Conservation (phyloP, 35 echinoderm and acorn worm species). For the Ptychodera flava region DNA sequence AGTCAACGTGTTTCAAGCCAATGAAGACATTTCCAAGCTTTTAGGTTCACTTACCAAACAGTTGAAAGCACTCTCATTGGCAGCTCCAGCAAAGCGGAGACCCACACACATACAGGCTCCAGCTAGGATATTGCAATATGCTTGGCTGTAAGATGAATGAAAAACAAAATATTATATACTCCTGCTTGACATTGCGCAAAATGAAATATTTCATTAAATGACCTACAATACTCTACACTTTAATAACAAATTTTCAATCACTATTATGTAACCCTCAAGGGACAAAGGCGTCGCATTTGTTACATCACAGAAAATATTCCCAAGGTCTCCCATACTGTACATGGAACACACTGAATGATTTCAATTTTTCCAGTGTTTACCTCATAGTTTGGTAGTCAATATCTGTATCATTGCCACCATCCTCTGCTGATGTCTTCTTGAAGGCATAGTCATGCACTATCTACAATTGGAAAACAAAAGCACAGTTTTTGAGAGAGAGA, state of each 20-base stretch:
- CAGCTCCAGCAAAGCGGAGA: constrained; percentile 85
- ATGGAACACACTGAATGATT: too few relatives aligned
- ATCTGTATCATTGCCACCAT: neutral
- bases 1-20: too few relatives aligned
- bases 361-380: neutral
- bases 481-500: too few relatives aligned
- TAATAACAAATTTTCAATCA: too few relatives aligned
- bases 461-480: too few relatives aligned
- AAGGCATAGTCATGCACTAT: neutral
- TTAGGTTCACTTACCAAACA: constrained; percentile 66
- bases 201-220: too few relatives aligned
- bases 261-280: too few relatives aligned
- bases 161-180: neutral
- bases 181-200: neutral
- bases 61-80: constrained; percentile 71
- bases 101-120: constrained; percentile 90
- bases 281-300: too few relatives aligned
- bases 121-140: constrained; percentile 77
- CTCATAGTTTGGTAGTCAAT: neutral
- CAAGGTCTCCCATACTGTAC: too few relatives aligned
- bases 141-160: constrained; percentile 47
- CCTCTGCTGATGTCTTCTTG: neutral
- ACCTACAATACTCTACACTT: too few relatives aligned
- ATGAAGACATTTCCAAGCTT: too few relatives aligned
- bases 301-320: too few relatives aligned